Base-by-base conservation (phyloP, 2,113 vertebrate genomes). In the Lates calcarifer region DNA sequence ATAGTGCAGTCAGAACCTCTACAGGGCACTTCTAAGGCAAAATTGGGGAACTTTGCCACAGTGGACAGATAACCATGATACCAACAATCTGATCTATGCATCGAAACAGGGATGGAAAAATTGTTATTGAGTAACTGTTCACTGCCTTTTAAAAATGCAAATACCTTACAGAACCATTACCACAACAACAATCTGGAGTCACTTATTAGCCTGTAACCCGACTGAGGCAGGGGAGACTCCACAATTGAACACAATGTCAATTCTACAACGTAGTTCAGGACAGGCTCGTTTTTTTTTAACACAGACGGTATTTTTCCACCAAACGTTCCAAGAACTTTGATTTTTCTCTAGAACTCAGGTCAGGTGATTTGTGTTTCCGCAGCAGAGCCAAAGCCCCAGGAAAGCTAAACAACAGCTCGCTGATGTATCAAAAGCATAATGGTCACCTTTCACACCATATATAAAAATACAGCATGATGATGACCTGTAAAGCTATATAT, bases 351-450 rank as follows among this genome's bases (percentile, higher is more conserved):
- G 15, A 15, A 45, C 15, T 45, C 43, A 45, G 5, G 17, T 60
- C 64, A 11, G n/a, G 39, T 35, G 61, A 79, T 64, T 56, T 49
- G 22, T 18, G 49, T 69, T 51, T 60, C 33, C 29, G 35, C 6
- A 29, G 18, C 1, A 31, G 33, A 24, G 9, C 39, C 39, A 39
- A 39, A 39, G 33, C 41, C 41, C 33, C n/a, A 7, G 0, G 0
- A 65, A 39, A 43, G 28, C 18, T 47, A 58, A 39, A 14, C 7
- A 55, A 60, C 2, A 47, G 15, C 24, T 43, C 6, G 5, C 71
- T 5, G 31, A 35, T 13, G 49, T 58, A 56, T 43, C 15, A 67
- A 28, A 45, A 49, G 45, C 41, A 15, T 3, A 5, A 18, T n/a
- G 18, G 5, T 20, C 45, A 6, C 18, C 45, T 47, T 47, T 47